Base-by-base conservation (phyloP, 2,888 invertebrate species). In the Dione juno region DNA sequence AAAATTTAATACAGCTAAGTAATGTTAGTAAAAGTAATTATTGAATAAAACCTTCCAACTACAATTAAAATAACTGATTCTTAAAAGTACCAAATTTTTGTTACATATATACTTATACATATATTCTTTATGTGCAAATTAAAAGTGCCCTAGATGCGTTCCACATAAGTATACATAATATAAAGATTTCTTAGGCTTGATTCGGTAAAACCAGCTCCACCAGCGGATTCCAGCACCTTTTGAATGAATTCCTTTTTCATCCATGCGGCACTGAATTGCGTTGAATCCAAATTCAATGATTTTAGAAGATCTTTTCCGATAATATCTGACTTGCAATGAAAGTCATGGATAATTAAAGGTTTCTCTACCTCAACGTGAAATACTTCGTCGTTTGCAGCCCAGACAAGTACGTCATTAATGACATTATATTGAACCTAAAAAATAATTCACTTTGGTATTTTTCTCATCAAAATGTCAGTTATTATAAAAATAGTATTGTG, bases 191-290 rank as follows among this genome's bases (percentile, higher is more conserved):
- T 10, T 45, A 61, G 45, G n/a, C 43, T 45, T n/a, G 43, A 3
- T 50, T 16, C 14, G 35, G 37, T 37, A 54, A 66, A 67, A 50
- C 13, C 35, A 37, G 13, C n/a, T n/a, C n/a, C n/a, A n/a, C n/a
- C n/a, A n/a, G n/a, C n/a, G n/a, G n/a, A n/a, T 61, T 13, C 64
- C 64, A 52, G 35, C 78, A 92, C 92, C 88, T 88, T 90, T 52
- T 83, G 79, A 53, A 90, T 82, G 72, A 87, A 88, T 66, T 90
- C 89, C 73, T 87, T 91, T 76, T 87, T 90, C 82, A 92, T 77
- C 90, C 90, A 92, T 48, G 87, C 79, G 2, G 82, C 83, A 77
- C 81, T 90, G 67, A 91, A 87, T 68, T 88, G 82, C 10, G 85
- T 84, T 48, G 85, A 82, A 69, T 89, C 92, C 50, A 86, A 75